Base-by-base conservation (phyloP, 2,888 invertebrate genomes). In the Polydrusus cervinus region DNA sequence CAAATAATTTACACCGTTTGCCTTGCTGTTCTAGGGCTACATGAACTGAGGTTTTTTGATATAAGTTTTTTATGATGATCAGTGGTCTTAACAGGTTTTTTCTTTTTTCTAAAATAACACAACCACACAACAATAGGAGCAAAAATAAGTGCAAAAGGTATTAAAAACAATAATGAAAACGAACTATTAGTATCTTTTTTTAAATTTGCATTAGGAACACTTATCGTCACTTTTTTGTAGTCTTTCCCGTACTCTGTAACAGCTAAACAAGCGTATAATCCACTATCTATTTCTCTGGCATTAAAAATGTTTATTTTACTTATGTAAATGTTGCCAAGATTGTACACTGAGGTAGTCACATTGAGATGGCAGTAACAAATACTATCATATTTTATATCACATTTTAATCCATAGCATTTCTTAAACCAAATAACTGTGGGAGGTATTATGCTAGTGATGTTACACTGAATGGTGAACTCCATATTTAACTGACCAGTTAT, bases 391-490 rank as follows among this genome's bases (percentile, higher is more conserved):
- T 79, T 76, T 16, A 85, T 81, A 68, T 85, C 84, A 75, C 85
- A 85, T 61, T 81, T 83, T 16, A 78, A 78, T 7, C 81, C 82
- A 72, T 82, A 82, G 67, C 85, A 84, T 76, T 84, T 84, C 76
- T 86, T 86, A 73, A 86, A 84, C 87, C 87, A 87, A 71, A 83
- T 82, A 47, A 87, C 84, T 57, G 81, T 81, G 0, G 85, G 85
- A 0, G 83, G 84, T 14, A 82, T 81, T 51, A 82, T 81, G 73
- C 86, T 86, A 38, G 82, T 83, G n/a, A 85, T 83, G 72, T 84
- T 85, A 76, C 87, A 87, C 34, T 84, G 85, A 18, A 87, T 84
- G 14, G 85, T 84, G 20, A 85, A 80, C 77, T 85, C 84, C 65
- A 82, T 80, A 69, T 84, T 84, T 40, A 82, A 78, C 13, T 80